Base-by-base conservation (phyloP, 1,140 invertebrate genomes). In the Cheumatopsyche charites region DNA sequence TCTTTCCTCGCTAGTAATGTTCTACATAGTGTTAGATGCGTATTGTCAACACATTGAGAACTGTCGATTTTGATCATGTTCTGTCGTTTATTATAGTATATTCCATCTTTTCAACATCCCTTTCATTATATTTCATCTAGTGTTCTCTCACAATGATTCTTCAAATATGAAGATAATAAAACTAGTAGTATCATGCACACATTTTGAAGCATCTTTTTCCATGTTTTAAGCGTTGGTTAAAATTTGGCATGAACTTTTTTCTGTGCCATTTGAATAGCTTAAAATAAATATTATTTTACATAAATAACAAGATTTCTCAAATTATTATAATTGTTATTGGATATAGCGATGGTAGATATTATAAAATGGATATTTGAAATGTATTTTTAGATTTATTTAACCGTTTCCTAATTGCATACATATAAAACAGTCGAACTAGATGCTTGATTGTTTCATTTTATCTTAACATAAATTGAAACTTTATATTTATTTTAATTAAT, bases 141-240 rank as follows among this genome's bases (percentile, higher is more conserved):
- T 67, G 42, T 65, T 17, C 4, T 26, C 11, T 68, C 17, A 36
- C 49, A 68, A 68, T 68, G 66, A 68, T 55, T 55, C 26, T 55
- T 68, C 66, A 68, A 68, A 68, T 68, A 45, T 68, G 66, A 55
- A 55, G 66, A 68, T 52, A 26, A 47, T 25, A 29, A 55, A 47
- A 43, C 1, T 42, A 17, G 5, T 47, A 47, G 15, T 66, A 42
- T 26, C 11, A 62, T 47, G 42, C 26, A 29, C 41, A 66, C 41
- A 66, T 43, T 63, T 63, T 63, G n/a, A 42, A 29, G 13, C 29
- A 63, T 63, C 62, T 9, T 63, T 63, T 63, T 42, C 15, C 9
- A 15, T 41, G 29, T 41, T 58, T 58, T 58, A 11, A 58, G 11
- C 52, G 9, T 23, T 36, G 3, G 9, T 36, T 36, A 36, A 36